phyloP scores from a whole-genome alignment of 2,797 vertebrate genomes.

The Morus bassanus region DNA sequence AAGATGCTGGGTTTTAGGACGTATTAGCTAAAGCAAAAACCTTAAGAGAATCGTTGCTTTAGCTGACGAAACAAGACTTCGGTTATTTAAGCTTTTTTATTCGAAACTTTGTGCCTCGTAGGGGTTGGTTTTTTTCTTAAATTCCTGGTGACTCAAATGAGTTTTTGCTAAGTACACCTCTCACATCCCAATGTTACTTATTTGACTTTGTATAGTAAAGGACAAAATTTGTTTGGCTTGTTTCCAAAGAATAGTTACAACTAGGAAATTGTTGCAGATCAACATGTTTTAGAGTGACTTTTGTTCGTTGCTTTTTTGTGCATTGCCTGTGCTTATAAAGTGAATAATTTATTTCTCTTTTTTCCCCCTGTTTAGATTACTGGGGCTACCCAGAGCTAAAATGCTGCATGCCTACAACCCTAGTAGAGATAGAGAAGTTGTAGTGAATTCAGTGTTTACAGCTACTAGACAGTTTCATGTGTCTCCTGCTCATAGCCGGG shows the following conservation, averaged over 20 bases:
- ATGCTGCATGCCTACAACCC: conserved; percentile 93
- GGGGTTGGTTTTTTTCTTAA: background rate
- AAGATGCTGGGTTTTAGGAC: background rate
- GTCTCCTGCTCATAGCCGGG: conserved; percentile 92
- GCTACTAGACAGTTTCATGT: conserved; percentile 94
- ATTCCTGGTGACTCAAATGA: background rate
- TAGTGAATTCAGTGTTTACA: conserved; percentile 94
- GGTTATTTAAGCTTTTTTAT: background rate
- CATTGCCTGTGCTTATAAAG: background rate
- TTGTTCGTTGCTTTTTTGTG: background rate
- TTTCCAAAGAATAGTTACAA: background rate
- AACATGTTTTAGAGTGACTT: background rate
- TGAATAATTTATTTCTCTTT: background rate
- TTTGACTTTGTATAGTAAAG: background rate
- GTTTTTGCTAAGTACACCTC: background rate
- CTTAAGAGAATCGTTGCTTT: background rate
- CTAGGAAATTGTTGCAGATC: background rate
- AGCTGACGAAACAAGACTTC: background rate
- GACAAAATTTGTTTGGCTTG: background rate
- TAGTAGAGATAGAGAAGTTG: conserved; percentile 90
- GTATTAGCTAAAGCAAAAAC: background rate
- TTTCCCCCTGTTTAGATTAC: conserved; percentile 73
- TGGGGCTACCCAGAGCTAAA: conserved; percentile 92
- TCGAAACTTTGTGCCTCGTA: background rate
- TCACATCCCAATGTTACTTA: background rate